Evolutionary conservation across 1,140 invertebrate species (phyloP).

Genomic region (Trissolcus basalis): DNA sequence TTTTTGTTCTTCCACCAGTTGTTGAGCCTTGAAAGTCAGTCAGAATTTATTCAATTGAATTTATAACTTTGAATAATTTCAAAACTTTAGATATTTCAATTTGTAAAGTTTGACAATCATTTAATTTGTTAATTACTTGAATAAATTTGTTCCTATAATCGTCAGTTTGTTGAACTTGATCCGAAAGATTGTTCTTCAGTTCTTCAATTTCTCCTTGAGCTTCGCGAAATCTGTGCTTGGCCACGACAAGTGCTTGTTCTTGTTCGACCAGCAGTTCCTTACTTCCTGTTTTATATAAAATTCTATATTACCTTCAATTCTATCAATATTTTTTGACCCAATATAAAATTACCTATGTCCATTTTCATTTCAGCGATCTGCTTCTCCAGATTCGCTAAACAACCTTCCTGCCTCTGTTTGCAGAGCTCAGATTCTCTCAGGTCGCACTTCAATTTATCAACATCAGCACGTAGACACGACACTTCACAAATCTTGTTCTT

Average conservation of each 20-base stretch:
- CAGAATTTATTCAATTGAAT: too few relatives aligned
- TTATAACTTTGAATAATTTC: too few relatives aligned
- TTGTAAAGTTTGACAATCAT: too few relatives aligned
- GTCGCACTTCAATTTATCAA: slow-evolving; percentile 75
- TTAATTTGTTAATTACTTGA: slow-evolving; percentile 63
- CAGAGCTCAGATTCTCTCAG: slow-evolving; percentile 75
- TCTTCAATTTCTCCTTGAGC: slow-evolving; percentile 82
- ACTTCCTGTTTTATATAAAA: slow-evolving; percentile 65
- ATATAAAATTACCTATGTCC: slow-evolving; percentile 58
- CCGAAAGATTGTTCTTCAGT: slow-evolving; percentile 80
- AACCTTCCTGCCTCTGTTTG: slow-evolving; percentile 76
- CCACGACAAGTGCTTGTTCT: slow-evolving; percentile 79
- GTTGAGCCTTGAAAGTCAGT: slow-evolving; percentile 78
- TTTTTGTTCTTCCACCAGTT: slow-evolving; percentile 84
- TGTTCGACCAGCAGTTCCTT: slow-evolving; percentile 81
- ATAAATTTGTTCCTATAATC: slow-evolving; percentile 84
- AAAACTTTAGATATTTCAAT: too few relatives aligned
- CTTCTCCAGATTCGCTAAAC: slow-evolving; percentile 75
- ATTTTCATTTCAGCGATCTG: slow-evolving; percentile 65
- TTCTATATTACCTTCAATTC: neutral
- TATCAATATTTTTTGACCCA: too few relatives aligned
- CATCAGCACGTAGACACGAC: slow-evolving; percentile 74
- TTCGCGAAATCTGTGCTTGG: slow-evolving; percentile 81
- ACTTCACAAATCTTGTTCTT: slow-evolving; percentile 78
- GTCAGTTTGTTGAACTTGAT: slow-evolving; percentile 83